Percentiles rank a stretch among this genome's conserved stretches.
These are phyloP conservation scores for Phyllotreta striolata DNA, from an alignment of 2,888 invertebrate species.

Conservation along the genomic window DNA sequence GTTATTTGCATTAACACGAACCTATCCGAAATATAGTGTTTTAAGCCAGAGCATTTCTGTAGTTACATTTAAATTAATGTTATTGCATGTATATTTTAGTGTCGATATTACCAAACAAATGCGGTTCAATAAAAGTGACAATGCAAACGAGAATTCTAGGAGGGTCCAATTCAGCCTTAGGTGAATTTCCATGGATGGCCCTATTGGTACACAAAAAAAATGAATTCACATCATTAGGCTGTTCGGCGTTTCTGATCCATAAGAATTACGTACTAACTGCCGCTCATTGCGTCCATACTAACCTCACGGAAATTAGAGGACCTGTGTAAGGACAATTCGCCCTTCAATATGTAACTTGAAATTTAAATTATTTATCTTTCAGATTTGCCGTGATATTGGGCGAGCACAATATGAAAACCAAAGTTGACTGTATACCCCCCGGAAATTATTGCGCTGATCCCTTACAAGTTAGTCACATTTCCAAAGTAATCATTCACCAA, in stretches of 20 bases:
- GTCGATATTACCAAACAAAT: conserved; percentile 51
- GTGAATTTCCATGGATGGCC: conserved; percentile 67
- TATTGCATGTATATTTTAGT: conserved; percentile 27
- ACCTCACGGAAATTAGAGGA: conserved; percentile 40
- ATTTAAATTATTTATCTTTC: conserved; percentile 16
- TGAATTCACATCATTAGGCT: conserved; percentile 54
- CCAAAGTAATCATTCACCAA: conserved; percentile 59
- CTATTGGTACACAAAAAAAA: conserved; percentile 61
- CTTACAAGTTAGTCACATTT: conserved; percentile 58
- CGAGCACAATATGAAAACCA: conserved; percentile 61
- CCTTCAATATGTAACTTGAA: neutral
- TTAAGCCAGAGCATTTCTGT: too few relatives aligned
- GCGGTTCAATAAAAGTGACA: conserved; percentile 53
- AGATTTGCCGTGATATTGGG: conserved; percentile 57
- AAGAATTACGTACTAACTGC: conserved; percentile 65
- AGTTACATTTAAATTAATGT: conserved; percentile 7
- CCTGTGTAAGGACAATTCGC: conserved; percentile 42
- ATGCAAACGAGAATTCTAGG: conserved; percentile 55
- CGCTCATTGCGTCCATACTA: conserved; percentile 61
- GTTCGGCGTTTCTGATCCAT: conserved; percentile 65
- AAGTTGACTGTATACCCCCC: conserved; percentile 59
- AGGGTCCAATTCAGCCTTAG: conserved; percentile 60
- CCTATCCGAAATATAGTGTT: too few relatives aligned
- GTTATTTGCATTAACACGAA: too few relatives aligned
- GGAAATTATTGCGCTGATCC: conserved; percentile 59